Percentiles rank a stretch among this genome's conserved stretches.
These are phyloP conservation scores for Lycophotia porphyrea DNA, from an alignment of 2,888 invertebrate species.

Conservation along the genomic window DNA sequence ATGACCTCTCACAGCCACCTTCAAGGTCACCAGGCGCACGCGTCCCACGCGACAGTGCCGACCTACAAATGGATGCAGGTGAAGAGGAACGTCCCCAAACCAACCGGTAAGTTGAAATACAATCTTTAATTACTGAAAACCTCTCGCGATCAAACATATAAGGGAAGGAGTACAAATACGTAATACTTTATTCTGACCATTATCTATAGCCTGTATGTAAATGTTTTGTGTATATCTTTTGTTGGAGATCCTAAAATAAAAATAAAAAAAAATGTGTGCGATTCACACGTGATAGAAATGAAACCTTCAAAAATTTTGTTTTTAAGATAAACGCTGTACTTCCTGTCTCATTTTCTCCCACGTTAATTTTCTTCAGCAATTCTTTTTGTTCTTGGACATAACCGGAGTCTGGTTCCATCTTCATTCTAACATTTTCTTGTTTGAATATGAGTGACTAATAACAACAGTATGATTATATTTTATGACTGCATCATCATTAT, in stretches of 20 bases:
- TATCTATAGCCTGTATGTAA: accelerated
- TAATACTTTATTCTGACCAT: background rate
- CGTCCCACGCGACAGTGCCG: slow-evolving; percentile 93
- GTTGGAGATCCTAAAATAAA: background rate
- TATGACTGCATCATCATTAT: background rate
- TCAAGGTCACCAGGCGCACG: slow-evolving; percentile 80
- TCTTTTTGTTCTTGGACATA: background rate
- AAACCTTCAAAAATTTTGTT: no score
- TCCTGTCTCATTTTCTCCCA: no score
- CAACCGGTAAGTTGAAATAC: slow-evolving; percentile 92
- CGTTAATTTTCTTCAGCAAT: background rate
- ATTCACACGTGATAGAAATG: no score
- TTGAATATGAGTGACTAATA: background rate
- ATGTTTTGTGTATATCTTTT: background rate
- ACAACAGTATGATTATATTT: background rate
- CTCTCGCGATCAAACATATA: background rate
- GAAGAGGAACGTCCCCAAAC: slow-evolving; percentile 98
- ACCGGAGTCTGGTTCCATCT: background rate
- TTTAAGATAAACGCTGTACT: no score
- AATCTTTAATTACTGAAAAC: background rate
- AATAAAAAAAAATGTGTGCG: no score
- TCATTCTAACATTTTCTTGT: background rate
- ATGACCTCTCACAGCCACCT: slow-evolving; percentile 79
- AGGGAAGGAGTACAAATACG: background rate
- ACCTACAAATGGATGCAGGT: slow-evolving; percentile 99